Conservation (phyloP, 2,888 invertebrate genomes). For the Ornithoptera alexandrae region DNA sequence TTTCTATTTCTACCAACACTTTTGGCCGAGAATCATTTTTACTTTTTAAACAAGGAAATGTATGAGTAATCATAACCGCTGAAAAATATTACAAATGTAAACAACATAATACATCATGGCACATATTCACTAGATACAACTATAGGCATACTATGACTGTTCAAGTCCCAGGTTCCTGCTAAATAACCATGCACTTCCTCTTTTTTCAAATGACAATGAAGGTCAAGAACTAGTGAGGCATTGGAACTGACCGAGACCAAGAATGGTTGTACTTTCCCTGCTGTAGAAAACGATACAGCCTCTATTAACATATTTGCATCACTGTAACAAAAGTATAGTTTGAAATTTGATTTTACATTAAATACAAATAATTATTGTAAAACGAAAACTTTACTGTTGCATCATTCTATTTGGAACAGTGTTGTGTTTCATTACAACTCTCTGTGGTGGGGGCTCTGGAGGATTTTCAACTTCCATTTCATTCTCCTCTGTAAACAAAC, state of each 20-base stretch:
- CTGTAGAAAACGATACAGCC: conserved; percentile 90
- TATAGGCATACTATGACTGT: conserved; percentile 89
- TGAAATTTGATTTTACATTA: not conserved
- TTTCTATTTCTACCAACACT: conserved; percentile 88
- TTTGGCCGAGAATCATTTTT: conserved; percentile 89
- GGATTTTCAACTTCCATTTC: conserved; percentile 82
- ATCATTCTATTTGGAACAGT: conserved; percentile 86
- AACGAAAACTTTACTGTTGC: conserved; percentile 82
- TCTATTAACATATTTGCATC: conserved; percentile 94
- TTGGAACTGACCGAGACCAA: conserved; percentile 92
- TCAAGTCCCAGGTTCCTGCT: conserved; percentile 96
- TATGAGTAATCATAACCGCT: conserved; percentile 92
- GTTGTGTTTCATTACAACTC: conserved; percentile 87
- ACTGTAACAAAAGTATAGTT: conserved; percentile 74
- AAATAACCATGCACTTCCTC: conserved; percentile 98
- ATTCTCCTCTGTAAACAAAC: conserved; percentile 66
- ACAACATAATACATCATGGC: not conserved
- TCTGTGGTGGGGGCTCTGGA: conserved; percentile 81
- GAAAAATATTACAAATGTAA: conserved; percentile 44
- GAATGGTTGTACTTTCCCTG: conserved; percentile 96
- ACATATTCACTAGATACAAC: not conserved
- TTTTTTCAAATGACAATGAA: conserved; percentile 96
- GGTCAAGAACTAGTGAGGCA: conserved; percentile 92
- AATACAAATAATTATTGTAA: conserved; percentile 12
- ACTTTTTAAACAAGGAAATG: conserved; percentile 92